These are phyloP conservation scores for Enteromius treurensis DNA, from an alignment of 2,797 vertebrate species.

Conservation along the genomic window DNA sequence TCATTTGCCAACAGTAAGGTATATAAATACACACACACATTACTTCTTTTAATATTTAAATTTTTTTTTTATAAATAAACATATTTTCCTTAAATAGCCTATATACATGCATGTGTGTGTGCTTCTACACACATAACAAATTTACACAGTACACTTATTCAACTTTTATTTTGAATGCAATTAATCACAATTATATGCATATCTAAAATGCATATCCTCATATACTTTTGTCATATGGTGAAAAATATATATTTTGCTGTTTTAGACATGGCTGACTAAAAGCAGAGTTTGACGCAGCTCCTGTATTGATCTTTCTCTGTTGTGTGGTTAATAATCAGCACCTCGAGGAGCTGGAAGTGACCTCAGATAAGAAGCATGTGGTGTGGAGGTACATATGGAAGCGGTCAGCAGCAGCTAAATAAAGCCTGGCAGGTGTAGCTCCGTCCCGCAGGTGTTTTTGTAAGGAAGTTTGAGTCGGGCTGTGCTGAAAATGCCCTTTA, in stretches of 20 bases:
- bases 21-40: too few species aligned
- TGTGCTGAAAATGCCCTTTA: slow-evolving; percentile 52
- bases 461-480: slow-evolving; percentile 62
- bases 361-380: background rate
- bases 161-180: background rate
- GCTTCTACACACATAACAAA: background rate
- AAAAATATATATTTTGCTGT: background rate
- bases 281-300: background rate
- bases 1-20: too few species aligned
- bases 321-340: background rate
- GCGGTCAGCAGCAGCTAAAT: slow-evolving; percentile 41
- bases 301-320: background rate
- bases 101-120: background rate
- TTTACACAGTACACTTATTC: too few species aligned
- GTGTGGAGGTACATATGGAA: slow-evolving; percentile 34
- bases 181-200: background rate
- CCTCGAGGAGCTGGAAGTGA: background rate
- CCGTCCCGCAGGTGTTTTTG: slow-evolving; percentile 56
- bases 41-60: too few species aligned
- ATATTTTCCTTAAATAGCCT: background rate
- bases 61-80: background rate
- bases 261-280: background rate
- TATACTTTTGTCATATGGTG: too few species aligned
- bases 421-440: slow-evolving; percentile 52
- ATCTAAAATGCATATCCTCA: too few species aligned